Conservation (phyloP, 2,888 invertebrate species). For the Rhamphomyia laevipes region DNA sequence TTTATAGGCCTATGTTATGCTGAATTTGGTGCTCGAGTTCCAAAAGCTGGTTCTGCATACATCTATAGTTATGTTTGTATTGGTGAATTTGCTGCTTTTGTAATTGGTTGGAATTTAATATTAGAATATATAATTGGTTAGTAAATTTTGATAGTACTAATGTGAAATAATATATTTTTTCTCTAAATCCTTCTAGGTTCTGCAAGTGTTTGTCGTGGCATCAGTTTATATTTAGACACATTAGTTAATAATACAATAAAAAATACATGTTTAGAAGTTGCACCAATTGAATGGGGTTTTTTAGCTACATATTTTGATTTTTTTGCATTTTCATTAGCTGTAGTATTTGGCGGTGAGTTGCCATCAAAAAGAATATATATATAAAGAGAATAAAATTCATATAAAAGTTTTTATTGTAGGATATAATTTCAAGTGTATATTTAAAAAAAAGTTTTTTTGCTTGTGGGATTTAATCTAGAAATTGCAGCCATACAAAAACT, state of each 20-base stretch:
- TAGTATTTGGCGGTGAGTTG: conserved; percentile 53
- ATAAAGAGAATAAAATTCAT: too few species aligned
- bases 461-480: too few species aligned
- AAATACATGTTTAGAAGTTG: conserved; percentile 45
- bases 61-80: conserved; percentile 71
- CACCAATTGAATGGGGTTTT: conserved; percentile 46
- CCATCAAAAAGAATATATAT: background rate
- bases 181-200: too few species aligned
- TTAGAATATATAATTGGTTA: conserved; percentile 67
- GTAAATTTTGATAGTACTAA: background rate
- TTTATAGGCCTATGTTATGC: conserved; percentile 69
- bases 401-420: too few species aligned
- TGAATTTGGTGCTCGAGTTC: conserved; percentile 75
- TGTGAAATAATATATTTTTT: background rate
- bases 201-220: conserved; percentile 61
- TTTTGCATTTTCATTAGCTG: conserved; percentile 53
- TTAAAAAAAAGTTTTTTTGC: too few species aligned
- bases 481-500: background rate
- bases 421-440: too few species aligned
- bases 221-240: conserved; percentile 62
- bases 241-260: conserved; percentile 51
- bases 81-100: conserved; percentile 76
- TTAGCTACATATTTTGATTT: conserved; percentile 62
- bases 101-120: conserved; percentile 86
- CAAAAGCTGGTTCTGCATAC: conserved; percentile 80